Conservation (phyloP, 1,140 invertebrate genomes). For the Colletes gigas region DNA sequence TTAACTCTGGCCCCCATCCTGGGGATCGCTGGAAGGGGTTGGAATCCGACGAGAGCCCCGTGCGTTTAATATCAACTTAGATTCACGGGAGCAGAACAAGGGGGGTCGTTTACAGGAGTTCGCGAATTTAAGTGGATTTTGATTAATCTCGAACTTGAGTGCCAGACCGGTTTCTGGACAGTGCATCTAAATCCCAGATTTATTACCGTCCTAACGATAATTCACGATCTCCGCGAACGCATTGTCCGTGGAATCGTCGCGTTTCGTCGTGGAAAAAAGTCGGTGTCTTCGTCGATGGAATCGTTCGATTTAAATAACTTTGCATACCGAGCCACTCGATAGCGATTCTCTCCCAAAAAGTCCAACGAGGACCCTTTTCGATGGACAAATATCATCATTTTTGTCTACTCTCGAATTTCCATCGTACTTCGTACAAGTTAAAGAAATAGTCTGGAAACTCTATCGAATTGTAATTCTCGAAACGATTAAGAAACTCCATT, state of each 20-base stretch:
- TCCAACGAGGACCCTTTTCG: too few relatives aligned
- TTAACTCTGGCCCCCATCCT: conserved; percentile 20
- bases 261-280: not conserved
- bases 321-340: too few relatives aligned
- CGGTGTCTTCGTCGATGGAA: not conserved
- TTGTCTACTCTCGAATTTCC: too few relatives aligned
- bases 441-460: too few relatives aligned
- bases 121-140: conserved; percentile 62
- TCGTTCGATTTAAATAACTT: too few relatives aligned
- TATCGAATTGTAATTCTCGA: too few relatives aligned
- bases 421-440: too few relatives aligned
- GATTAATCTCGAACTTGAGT: conserved; percentile 63
- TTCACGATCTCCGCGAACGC: conserved; percentile 52
- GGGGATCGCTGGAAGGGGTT: conserved; percentile 6
- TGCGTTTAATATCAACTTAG: conserved; percentile 60
- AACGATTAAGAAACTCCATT: too few relatives aligned
- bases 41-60: conserved; percentile 5
- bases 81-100: conserved; percentile 30
- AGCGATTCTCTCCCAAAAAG: too few relatives aligned
- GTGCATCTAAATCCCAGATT: conserved; percentile 65
- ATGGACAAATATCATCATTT: too few relatives aligned
- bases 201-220: conserved; percentile 46
- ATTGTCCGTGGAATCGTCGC: not conserved
- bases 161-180: conserved; percentile 43
- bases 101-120: conserved; percentile 60